Evolutionary conservation across 2,113 vertebrate genomes (phyloP).

Genomic region (Platysteira castanea): DNA sequence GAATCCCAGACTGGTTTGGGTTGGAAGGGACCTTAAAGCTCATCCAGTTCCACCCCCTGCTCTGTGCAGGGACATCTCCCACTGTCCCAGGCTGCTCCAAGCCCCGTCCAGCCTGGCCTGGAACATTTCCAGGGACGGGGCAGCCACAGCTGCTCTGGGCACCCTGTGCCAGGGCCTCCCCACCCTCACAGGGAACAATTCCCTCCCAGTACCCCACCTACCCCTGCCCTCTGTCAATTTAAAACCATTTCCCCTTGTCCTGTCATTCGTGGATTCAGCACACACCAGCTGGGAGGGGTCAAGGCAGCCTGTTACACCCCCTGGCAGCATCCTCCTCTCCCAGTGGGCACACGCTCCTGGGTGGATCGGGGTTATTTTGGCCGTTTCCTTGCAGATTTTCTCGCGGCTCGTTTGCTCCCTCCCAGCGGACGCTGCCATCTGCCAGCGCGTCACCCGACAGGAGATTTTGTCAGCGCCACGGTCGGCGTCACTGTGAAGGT

Average conservation of each 20-base stretch:
- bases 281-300: neutral
- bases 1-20: neutral
- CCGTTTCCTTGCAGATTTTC: neutral
- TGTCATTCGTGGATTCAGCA: accelerated
- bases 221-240: neutral
- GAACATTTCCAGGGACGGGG: neutral
- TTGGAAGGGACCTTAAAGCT: neutral
- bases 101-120: neutral
- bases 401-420: slow-evolving; percentile 31
- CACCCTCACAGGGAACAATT: neutral
- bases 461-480: slow-evolving; percentile 67
- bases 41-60: neutral
- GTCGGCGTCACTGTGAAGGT: slow-evolving; percentile 71
- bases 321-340: neutral
- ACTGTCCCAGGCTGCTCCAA: accelerated
- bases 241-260: neutral
- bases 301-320: neutral
- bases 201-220: neutral
- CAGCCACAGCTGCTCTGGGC: neutral
- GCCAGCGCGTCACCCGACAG: slow-evolving; percentile 65
- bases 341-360: neutral
- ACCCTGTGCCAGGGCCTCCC: accelerated
- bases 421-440: slow-evolving; percentile 68
- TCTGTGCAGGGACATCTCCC: neutral
- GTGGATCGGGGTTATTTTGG: accelerated